Evolutionary conservation across 2,113 vertebrate species (phyloP).

Genomic region (Pipa parva): DNA sequence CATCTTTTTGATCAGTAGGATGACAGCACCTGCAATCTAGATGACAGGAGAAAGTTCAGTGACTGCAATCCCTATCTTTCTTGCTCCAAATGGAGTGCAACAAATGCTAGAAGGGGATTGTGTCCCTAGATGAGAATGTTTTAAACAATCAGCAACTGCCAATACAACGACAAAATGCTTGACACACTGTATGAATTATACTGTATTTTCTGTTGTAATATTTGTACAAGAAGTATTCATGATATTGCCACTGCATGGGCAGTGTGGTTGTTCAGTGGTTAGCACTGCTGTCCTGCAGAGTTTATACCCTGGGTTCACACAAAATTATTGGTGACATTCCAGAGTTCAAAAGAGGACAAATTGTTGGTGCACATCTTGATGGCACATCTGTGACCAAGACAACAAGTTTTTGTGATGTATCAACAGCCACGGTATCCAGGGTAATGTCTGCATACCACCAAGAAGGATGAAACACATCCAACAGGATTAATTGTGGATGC

Average conservation of each 20-base stretch:
- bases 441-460: too few species aligned
- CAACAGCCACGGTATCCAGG: too few species aligned
- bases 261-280: too few species aligned
- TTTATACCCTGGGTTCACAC: too few species aligned
- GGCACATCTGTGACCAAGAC: too few species aligned
- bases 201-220: not conserved
- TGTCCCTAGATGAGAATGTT: constrained; percentile 4
- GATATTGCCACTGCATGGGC: not conserved
- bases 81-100: constrained; percentile 34
- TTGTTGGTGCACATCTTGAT: too few species aligned
- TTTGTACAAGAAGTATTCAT: constrained; percentile 6
- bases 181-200: constrained; percentile 21
- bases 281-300: too few species aligned
- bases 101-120: not conserved
- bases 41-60: constrained; percentile 47
- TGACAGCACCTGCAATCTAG: constrained; percentile 45
- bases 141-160: constrained; percentile 19
- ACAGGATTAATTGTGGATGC: too few species aligned
- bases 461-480: too few species aligned
- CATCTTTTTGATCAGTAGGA: constrained; percentile 47
- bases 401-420: too few species aligned
- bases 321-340: too few species aligned
- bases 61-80: constrained; percentile 18
- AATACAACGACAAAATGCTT: constrained; percentile 39
- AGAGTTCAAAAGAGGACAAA: too few species aligned